A percentile compares a stretch with the other conserved stretches of the same genome.
phyloP scores from a whole-genome alignment of 2,113 vertebrate genomes.

The Anguilla japonica region DNA sequence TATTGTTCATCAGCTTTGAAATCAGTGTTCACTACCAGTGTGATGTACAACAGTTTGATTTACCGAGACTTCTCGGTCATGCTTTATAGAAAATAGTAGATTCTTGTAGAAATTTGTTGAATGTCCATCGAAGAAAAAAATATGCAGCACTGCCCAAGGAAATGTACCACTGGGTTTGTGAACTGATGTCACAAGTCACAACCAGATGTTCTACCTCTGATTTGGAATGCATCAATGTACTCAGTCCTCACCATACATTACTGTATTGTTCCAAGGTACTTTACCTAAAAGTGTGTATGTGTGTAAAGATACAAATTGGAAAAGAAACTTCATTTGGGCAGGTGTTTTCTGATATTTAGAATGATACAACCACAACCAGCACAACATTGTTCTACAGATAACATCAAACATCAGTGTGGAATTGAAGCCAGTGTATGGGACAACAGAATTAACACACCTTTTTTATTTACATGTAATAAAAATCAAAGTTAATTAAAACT shows the following conservation, averaged over 20 bases:
- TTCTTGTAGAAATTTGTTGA: background rate
- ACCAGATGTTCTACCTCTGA: background rate
- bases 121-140: background rate
- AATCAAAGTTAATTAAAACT: background rate
- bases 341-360: too few relatives aligned
- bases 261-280: too few relatives aligned
- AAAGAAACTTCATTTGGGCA: too few relatives aligned
- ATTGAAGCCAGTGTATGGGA: too few relatives aligned
- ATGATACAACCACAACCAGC: too few relatives aligned
- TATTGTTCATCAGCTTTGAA: too few relatives aligned
- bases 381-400: too few relatives aligned
- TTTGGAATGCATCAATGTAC: background rate
- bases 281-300: too few relatives aligned
- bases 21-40: background rate
- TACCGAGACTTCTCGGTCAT: background rate
- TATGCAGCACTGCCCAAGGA: background rate
- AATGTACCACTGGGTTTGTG: background rate
- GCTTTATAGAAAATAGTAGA: background rate
- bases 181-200: background rate
- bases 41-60: background rate
- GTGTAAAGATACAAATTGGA: too few relatives aligned
- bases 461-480: too few relatives aligned
- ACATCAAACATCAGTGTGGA: too few relatives aligned
- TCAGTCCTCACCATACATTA: background rate
- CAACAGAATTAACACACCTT: too few relatives aligned